Evolutionary conservation across 2,113 vertebrate species (phyloP), one percentile per base, ranked within the genome.

Genomic region (Meles meles): DNA sequence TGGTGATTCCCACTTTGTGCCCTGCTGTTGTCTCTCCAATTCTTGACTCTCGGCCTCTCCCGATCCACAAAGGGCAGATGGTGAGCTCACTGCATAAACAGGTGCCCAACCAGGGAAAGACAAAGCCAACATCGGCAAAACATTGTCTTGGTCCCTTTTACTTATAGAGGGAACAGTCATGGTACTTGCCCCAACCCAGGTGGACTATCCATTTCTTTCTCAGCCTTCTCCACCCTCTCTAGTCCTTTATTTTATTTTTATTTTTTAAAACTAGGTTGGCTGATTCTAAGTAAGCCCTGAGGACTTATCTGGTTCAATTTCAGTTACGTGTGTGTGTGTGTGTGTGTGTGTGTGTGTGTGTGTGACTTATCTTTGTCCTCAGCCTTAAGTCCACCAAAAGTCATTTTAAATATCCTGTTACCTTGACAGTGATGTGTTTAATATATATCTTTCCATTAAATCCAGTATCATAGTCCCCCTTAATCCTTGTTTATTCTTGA

Each of bases 391-490:
- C 42, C 7, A 42, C 34, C 52, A 88, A 67, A 80, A 94, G 57
- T 79, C 77, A 92, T 93, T 91, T 42, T 89, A 47, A 86, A 57
- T 88, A 77, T 88, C 65, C 79, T 90, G 59, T n/a, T 71, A 71
- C 79, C 52, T 77, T 71, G 67, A 94, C 7, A 87, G 21, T 93
- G 80, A 44, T 23, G 63, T 85, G 65, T 74, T 87, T 67, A 90
- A 83, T 59, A 23, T 42, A 72, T 27, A 17, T 86, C 49, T 95
- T 95, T 67, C n/a, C 57, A 44, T 59, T 52, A 72, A n/a, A 8
- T 25, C 29, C 77, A 72, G 52, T 20, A 15, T 61, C 55, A 29
- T 13, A 5, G 34, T 77, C 20, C 29, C 21, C 59, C 18, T 49
- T 71, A 63, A 37, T 85, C 37, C 71, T 61, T 49, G 42, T 29